Evolutionary conservation across 2,888 invertebrate genomes (phyloP), one percentile per base, ranked within the genome.

Genomic region (Bugulina stolonifera): DNA sequence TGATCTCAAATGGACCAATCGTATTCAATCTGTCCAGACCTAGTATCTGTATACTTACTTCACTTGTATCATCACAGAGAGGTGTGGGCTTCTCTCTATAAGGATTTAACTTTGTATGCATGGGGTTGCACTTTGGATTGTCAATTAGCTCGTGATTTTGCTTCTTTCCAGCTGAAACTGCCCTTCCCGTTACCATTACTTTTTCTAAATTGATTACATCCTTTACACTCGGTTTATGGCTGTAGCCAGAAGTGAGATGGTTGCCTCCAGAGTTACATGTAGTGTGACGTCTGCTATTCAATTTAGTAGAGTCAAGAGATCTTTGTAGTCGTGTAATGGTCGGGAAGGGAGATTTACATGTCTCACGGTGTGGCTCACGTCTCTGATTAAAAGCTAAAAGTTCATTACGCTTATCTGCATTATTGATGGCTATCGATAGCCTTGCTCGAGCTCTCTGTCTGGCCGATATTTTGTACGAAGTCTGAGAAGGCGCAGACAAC

Each of bases 401-500:
- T 29, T 27, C 18, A 3, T 32, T 27, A 14, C 34, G 25, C 25
- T 32, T 32, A n/a, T 27, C 27, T 14, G 14, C 27, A n/a, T 10
- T 14, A n/a, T 34, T 64, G 3, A 64, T 14, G 32, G 32, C 22
- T 29, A 64, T 22, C 14, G 64, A 64, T n/a, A 64, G n/a, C 14
- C 64, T 27, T 10, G 64, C 64, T 10, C 64, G 64, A 3, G 64
- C 64, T 34, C 64, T 27, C 27, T 64, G 64, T 32, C 64, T 64
- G 29, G 64, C 64, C 14, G 64, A 25, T 25, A 27, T 22, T 64
- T 32, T 27, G n/a, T 64, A 64, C 3, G 64, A 64, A 32, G 32
- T 32, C 14, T 22, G 29, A 1, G 64, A 22, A 27, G 64, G 64
- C 3, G 64, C 34, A 14, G 64, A 64, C 64, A 64, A 34, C 32